These are phyloP conservation scores for Leuciscus idus DNA, from an alignment of 2,113 vertebrate species.

Conservation along the genomic window DNA sequence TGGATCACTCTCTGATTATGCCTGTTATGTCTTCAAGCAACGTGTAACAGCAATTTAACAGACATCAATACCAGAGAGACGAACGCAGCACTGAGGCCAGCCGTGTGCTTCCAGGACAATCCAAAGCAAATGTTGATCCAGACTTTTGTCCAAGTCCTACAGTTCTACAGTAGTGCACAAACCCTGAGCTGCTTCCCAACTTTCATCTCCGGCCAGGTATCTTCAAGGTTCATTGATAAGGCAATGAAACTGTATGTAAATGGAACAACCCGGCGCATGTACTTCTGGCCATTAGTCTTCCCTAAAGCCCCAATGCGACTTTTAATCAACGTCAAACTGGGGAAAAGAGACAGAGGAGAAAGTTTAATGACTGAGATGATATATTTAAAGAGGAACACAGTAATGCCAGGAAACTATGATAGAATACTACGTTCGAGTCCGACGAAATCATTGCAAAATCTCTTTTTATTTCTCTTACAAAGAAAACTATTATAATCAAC, in stretches of 20 bases:
- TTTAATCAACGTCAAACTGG: not conserved
- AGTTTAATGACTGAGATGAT: conserved; percentile 31
- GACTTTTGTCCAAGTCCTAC: conserved; percentile 61
- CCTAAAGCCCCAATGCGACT: conserved; percentile 21
- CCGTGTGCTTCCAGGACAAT: conserved; percentile 50
- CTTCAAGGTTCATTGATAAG: conserved; percentile 47
- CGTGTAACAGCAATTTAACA: conserved; percentile 70
- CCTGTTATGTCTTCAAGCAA: conserved; percentile 81
- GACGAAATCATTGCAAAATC: conserved; percentile 65
- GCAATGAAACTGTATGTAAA: conserved; percentile 49
- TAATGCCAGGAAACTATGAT: conserved; percentile 39
- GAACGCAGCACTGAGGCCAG: conserved; percentile 64
- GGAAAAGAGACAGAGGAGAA: conserved; percentile 14
- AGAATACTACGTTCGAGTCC: not conserved
- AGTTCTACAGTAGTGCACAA: conserved; percentile 59
- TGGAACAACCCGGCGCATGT: conserved; percentile 31
- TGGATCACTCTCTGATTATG: conserved; percentile 65
- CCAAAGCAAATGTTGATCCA: conserved; percentile 79
- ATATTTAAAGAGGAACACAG: conserved; percentile 33
- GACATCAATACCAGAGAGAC: conserved; percentile 63
- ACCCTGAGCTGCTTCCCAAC: conserved; percentile 24
- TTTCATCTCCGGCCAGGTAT: conserved; percentile 47
- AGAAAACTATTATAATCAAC: conserved; percentile 75
- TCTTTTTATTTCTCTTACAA: conserved; percentile 77
- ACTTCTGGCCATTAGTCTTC: conserved; percentile 39